Base-by-base conservation (phyloP, 2,113 vertebrate genomes). In the Tachuris rubrigastra region DNA sequence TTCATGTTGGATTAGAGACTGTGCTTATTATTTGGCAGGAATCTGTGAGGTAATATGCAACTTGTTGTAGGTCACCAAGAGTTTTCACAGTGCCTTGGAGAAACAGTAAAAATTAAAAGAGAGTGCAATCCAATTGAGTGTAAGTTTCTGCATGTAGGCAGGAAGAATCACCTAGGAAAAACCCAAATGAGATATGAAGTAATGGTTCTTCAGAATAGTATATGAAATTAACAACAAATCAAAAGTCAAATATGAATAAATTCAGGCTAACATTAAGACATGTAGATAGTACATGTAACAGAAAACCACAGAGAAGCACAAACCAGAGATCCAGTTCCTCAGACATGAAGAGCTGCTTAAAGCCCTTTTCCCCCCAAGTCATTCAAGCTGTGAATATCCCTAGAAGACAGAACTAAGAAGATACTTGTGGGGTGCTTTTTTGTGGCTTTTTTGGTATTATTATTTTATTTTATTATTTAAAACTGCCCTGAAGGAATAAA, bases 201-300 rank as follows among this genome's bases (percentile, higher is more conserved):
- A 49, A 25, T 27, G 24, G 6, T 37, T 74, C 27, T 81, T 74
- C 42, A 74, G 15, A 87, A 77, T 2, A 81, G 14, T 23, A 78
- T 37, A 3, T 9, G 50, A 87, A 91, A 94, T 68, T 50, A 89
- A 30, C 39, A 75, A 39, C 9, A 11, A 80, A 74, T 62, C 6
- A 50, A 10, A 67, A 75, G 39, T 72, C 49, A 76, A 72, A 93
- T 25, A 89, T 12, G 27, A 93, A 93, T 71, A 80, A 89, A 67
- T n/a, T 33, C 20, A 72, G 42, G 42, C 6, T 65, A 87, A 41
- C 63, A 71, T 37, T 74, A 71, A 81, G 37, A 81, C 69, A 5
- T 0, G 0, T n/a, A 37, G 31, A 31, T 6, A 83, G 27, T 10
- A 80, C 15, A 20, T 15, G 47, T 11, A 63, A 31, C 1, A 12